phyloP scores from a whole-genome alignment of 2,113 vertebrate species.

The Mesoclemmys tuberculata region DNA sequence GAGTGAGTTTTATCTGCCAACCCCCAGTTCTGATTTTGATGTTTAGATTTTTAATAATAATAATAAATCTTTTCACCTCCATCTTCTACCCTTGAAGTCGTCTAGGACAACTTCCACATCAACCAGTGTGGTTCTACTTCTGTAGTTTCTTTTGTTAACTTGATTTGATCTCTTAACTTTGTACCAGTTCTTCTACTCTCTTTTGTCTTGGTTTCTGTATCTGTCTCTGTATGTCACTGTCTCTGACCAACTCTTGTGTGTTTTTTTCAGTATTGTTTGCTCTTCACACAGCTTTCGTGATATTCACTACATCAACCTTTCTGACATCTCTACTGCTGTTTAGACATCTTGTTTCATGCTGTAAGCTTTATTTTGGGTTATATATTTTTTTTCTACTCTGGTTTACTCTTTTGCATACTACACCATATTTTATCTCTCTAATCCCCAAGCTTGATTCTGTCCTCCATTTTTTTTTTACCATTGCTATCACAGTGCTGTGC shows the following conservation, averaged over 20 bases:
- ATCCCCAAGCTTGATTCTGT: rapidly evolving
- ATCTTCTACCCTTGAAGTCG: background rate
- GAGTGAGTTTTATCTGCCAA: background rate
- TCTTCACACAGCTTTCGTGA: background rate
- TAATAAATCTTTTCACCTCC: background rate
- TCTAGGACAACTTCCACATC: background rate
- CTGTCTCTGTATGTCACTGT: background rate
- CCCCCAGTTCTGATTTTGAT: too few relatives aligned
- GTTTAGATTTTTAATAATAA: background rate
- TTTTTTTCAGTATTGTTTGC: background rate
- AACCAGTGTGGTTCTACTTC: background rate
- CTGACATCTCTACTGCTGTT: background rate
- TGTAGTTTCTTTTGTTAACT: background rate
- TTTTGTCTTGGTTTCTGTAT: background rate
- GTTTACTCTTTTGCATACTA: background rate
- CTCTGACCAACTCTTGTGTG: background rate
- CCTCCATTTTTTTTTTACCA: rapidly evolving
- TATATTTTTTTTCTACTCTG: background rate
- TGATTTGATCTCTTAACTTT: background rate
- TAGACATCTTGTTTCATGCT: background rate
- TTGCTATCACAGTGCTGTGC: background rate
- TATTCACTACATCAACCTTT: background rate
- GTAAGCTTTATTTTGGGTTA: background rate
- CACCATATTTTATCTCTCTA: background rate
- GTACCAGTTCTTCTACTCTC: background rate